Conservation (phyloP, 2,113 vertebrate genomes). For the Zeus faber region DNA sequence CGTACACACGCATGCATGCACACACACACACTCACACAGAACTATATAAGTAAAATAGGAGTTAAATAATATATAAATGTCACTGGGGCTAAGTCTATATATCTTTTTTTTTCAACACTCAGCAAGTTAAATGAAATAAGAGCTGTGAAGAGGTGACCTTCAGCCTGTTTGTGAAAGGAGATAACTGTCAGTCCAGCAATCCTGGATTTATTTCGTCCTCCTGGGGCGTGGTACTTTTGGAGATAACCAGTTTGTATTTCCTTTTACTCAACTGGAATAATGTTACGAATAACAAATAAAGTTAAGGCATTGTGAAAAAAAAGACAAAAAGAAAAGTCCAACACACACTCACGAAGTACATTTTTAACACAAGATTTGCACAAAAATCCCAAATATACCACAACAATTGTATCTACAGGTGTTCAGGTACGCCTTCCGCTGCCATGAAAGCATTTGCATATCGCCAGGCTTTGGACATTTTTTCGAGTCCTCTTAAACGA, state of each 20-base stretch:
- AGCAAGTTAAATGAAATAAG: conserved; percentile 68
- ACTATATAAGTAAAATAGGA: background rate
- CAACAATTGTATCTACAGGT: too few relatives aligned
- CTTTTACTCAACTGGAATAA: conserved; percentile 55
- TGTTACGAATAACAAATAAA: conserved; percentile 19
- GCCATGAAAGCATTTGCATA: too few relatives aligned
- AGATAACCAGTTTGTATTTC: conserved; percentile 62
- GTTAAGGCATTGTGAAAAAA: background rate
- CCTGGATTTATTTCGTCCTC: conserved; percentile 44
- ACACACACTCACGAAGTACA: too few relatives aligned
- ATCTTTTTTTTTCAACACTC: conserved; percentile 59
- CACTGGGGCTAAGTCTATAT: conserved; percentile 45
- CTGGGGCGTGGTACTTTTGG: conserved; percentile 20
- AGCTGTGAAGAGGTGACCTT: conserved; percentile 60
- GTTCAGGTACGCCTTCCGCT: too few relatives aligned
- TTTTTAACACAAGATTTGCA: too few relatives aligned
- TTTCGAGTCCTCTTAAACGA: too few relatives aligned
- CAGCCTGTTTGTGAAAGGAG: conserved; percentile 57
- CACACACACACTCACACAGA: conserved; percentile 1
- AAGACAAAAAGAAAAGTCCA: too few relatives aligned
- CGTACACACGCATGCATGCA: background rate
- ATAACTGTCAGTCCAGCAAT: conserved; percentile 54
- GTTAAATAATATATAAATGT: conserved; percentile 10
- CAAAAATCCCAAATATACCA: too few relatives aligned
- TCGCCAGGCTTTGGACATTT: too few relatives aligned